Conservation (phyloP, 1,140 invertebrate species). For the Hyposmocoma kahamanoa region DNA sequence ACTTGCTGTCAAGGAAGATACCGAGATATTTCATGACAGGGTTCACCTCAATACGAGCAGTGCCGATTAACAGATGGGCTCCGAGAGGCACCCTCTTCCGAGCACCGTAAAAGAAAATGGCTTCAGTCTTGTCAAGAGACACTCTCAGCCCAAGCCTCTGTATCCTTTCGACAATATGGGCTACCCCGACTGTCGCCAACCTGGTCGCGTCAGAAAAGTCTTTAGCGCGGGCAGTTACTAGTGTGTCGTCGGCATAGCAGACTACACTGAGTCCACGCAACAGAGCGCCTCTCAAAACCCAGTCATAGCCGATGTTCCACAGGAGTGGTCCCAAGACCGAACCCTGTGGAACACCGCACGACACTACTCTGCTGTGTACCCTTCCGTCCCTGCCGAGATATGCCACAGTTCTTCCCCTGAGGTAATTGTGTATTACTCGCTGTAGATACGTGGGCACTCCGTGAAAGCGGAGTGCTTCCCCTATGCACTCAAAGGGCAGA, state of each 20-base stretch:
- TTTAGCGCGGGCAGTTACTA: background rate
- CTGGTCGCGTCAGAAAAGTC: background rate
- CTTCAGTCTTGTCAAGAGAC: background rate
- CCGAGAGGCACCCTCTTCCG: too few relatives aligned
- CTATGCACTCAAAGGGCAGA: conserved; percentile 6
- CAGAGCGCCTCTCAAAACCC: background rate
- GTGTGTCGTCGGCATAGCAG: conserved; percentile 1
- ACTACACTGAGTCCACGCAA: background rate
- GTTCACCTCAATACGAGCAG: background rate
- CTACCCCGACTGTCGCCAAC: background rate
- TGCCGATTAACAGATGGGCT: background rate
- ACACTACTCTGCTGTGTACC: background rate
- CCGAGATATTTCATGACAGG: background rate
- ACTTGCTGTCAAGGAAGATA: background rate
- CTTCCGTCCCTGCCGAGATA: background rate
- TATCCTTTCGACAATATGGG: background rate
- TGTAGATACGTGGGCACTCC: conserved; percentile 8
- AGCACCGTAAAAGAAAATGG: background rate
- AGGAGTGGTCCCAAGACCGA: background rate
- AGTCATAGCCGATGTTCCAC: background rate
- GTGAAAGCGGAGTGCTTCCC: conserved; percentile 6
- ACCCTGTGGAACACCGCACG: conserved; percentile 6
- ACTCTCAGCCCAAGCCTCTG: background rate
- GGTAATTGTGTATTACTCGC: background rate
- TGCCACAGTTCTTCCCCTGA: background rate